A percentile compares a stretch with the other conserved stretches of the same genome.
Conservation (phyloP, 2,113 vertebrate genomes). For the Mus pahari region DNA sequence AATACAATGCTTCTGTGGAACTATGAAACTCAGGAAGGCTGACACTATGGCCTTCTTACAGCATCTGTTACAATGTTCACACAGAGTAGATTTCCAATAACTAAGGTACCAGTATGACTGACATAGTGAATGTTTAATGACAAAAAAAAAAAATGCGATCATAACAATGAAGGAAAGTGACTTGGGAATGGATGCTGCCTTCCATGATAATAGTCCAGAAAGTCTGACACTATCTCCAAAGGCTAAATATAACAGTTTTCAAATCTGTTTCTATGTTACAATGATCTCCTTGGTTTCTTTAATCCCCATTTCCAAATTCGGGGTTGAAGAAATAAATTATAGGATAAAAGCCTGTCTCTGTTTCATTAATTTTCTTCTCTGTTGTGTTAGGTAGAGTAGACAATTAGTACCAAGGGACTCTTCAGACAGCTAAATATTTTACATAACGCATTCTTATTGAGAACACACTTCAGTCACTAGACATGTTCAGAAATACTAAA, state of each 20-base stretch:
- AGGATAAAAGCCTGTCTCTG: conserved; percentile 3
- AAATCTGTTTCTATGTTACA: not conserved
- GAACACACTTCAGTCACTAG: conserved; percentile 31
- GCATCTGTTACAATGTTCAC: no score
- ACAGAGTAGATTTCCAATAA: not conserved
- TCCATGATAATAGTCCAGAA: not conserved
- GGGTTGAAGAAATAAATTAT: conserved; percentile 3
- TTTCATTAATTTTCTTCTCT: not conserved
- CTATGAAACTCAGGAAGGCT: not conserved
- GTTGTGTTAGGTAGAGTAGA: not conserved
- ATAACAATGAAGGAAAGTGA: not conserved
- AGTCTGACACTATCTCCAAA: not conserved
- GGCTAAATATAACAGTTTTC: not conserved
- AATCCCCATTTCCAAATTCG: conserved; percentile 12
- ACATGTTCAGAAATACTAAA: conserved; percentile 46
- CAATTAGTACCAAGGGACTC: conserved; percentile 2
- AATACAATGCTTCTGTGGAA: not conserved
- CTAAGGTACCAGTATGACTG: not conserved
- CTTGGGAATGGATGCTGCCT: not conserved
- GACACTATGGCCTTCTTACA: not conserved
- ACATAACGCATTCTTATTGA: not conserved
- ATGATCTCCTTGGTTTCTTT: not conserved
- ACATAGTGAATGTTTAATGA: not conserved
- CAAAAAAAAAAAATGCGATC: not conserved
- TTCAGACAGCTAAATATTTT: conserved; percentile 12